Evolutionary conservation across 2,113 vertebrate genomes (phyloP).

Genomic region (Aspidoscelis tigris): DNA sequence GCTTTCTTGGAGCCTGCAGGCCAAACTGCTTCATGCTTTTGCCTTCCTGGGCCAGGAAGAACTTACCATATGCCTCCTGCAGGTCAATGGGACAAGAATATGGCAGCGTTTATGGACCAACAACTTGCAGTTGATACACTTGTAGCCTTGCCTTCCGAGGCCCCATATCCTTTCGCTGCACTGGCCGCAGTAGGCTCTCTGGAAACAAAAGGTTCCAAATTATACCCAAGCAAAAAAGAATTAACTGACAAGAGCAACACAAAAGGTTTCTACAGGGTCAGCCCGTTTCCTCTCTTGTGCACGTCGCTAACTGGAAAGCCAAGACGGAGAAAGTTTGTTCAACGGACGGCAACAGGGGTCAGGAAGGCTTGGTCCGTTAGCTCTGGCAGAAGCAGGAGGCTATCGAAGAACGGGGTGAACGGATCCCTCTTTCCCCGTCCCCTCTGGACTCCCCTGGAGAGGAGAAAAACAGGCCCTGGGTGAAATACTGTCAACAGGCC

Average conservation of each 20-base stretch:
- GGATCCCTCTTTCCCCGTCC: too few relatives aligned
- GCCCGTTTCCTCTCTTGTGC: too few relatives aligned
- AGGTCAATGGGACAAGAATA: conserved; percentile 92
- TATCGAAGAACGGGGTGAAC: too few relatives aligned
- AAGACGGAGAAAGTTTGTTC: not conserved
- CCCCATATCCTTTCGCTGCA: conserved; percentile 99
- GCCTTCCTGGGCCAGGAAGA: fast-evolving
- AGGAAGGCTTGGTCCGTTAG: not conserved
- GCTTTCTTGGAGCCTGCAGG: not conserved
- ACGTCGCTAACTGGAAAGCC: not conserved
- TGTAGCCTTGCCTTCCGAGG: conserved; percentile 95
- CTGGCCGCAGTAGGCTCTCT: conserved; percentile 96
- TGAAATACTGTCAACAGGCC: too few relatives aligned
- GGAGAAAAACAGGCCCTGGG: too few relatives aligned
- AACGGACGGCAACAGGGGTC: not conserved
- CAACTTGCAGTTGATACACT: conserved; percentile 97
- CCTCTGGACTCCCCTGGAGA: too few relatives aligned
- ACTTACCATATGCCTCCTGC: conserved; percentile 98
- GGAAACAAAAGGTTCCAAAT: not conserved
- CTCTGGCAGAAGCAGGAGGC: too few relatives aligned
- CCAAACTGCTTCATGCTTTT: not conserved
- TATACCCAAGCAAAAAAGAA: not conserved
- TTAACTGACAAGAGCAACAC: not conserved
- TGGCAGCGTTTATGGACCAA: conserved; percentile 99
- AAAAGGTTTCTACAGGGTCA: not conserved